phyloP scores from a whole-genome alignment of 2,888 invertebrate species.

The Hypena proboscidalis region DNA sequence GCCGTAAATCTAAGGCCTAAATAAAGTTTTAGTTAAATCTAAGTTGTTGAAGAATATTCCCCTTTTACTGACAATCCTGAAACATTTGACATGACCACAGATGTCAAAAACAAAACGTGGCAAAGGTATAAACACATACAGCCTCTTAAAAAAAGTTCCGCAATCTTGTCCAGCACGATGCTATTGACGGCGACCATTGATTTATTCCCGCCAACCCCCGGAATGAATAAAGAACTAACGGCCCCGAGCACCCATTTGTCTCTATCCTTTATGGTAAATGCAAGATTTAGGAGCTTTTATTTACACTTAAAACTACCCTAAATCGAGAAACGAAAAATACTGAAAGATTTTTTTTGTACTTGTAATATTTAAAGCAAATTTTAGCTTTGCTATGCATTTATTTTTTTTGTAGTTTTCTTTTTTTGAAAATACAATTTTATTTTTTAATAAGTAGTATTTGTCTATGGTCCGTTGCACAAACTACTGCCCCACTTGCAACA shows the following conservation, averaged over 20 bases:
- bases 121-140: background rate
- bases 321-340: background rate
- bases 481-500: slow-evolving; percentile 9
- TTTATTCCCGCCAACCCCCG: slow-evolving; percentile 65
- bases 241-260: slow-evolving; percentile 71
- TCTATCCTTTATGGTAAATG: slow-evolving; percentile 78
- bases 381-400: too few relatives aligned
- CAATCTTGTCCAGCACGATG: slow-evolving; percentile 44
- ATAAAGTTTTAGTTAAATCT: too few relatives aligned
- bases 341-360: background rate
- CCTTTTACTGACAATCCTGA: too few relatives aligned
- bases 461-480: too few relatives aligned
- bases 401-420: too few relatives aligned
- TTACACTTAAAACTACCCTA: slow-evolving; percentile 36
- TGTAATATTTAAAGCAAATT: background rate
- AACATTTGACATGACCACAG: slow-evolving; percentile 2
- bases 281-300: slow-evolving; percentile 70
- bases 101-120: background rate
- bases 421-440: too few relatives aligned
- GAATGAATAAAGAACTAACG: slow-evolving; percentile 74
- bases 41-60: too few relatives aligned
- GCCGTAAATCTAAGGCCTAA: too few relatives aligned
- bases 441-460: too few relatives aligned
- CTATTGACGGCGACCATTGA: slow-evolving; percentile 60
- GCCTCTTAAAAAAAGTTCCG: slow-evolving; percentile 11